Conservation (phyloP, 2,113 vertebrate genomes). For the Elephantulus edwardii region DNA sequence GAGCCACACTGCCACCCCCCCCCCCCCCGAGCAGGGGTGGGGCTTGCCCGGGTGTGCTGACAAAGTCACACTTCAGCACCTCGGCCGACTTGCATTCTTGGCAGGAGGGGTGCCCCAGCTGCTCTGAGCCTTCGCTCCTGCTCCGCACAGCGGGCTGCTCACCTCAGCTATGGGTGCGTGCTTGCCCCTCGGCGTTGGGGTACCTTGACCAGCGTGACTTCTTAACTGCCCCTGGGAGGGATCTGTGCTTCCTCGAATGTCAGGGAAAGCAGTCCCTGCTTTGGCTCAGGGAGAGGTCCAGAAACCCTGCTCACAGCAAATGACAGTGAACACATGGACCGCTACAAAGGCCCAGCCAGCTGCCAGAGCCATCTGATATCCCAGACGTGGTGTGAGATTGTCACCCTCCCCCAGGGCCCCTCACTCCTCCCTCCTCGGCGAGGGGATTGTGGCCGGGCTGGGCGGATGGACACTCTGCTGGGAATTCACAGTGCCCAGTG, state of each 20-base stretch:
- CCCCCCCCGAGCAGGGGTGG: too few relatives aligned
- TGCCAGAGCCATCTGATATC: conserved; percentile 38
- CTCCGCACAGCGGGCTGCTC: not conserved
- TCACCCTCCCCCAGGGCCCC: not conserved
- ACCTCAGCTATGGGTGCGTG: not conserved
- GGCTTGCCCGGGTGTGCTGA: not conserved
- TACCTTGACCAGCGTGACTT: too few relatives aligned
- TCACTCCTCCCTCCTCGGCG: not conserved
- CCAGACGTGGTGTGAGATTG: conserved; percentile 48
- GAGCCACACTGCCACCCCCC: not conserved
- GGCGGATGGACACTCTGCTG: not conserved
- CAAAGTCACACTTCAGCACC: not conserved
- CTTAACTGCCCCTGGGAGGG: not conserved
- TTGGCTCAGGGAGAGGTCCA: not conserved
- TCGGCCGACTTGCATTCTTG: not conserved
- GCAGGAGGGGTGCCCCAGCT: conserved; percentile 16
- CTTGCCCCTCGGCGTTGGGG: not conserved
- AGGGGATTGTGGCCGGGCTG: not conserved
- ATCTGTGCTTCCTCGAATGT: not conserved
- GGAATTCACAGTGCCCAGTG: too few relatives aligned
- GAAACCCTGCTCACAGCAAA: not conserved
- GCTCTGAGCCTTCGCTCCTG: too few relatives aligned
- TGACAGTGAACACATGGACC: not conserved
- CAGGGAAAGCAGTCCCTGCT: not conserved
- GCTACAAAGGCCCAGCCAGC: conserved; percentile 12